phyloP scores from a whole-genome alignment of 2,797 vertebrate species.

The Helostoma temminkii region DNA sequence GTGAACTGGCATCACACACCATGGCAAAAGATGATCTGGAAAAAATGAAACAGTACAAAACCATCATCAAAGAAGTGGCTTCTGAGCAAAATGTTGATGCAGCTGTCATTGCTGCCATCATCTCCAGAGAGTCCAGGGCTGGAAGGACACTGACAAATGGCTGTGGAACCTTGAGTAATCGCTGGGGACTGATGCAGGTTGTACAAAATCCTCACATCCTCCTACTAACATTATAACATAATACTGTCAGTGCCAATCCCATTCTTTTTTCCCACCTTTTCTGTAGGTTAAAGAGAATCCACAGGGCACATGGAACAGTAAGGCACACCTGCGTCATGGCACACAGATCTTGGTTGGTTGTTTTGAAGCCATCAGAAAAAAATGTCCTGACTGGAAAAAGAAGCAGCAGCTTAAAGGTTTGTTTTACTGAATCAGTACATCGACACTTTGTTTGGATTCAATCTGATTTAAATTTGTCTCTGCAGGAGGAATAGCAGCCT shows the following conservation, averaged over 20 bases:
- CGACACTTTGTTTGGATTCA: not conserved
- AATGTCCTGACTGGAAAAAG: not conserved
- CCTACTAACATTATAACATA: too few relatives aligned
- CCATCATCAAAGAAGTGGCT: too few relatives aligned
- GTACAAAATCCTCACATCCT: too few relatives aligned
- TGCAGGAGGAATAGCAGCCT: slow-evolving; percentile 67
- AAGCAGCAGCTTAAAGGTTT: slow-evolving; percentile 70
- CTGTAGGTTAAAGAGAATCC: slow-evolving; percentile 53
- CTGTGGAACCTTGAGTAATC: too few relatives aligned
- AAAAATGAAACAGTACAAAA: too few relatives aligned
- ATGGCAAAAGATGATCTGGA: too few relatives aligned
- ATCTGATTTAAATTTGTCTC: slow-evolving; percentile 17
- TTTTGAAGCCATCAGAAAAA: not conserved
- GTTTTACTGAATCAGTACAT: not conserved
- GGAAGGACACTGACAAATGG: too few relatives aligned
- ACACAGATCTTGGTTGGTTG: slow-evolving; percentile 42
- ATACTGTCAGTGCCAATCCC: not conserved
- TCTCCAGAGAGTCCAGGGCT: slow-evolving; percentile 73
- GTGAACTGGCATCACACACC: not conserved
- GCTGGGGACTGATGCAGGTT: too few relatives aligned
- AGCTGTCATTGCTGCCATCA: slow-evolving; percentile 71
- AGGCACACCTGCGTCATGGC: slow-evolving; percentile 58
- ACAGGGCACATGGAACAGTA: slow-evolving; percentile 39
- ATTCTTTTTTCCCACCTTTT: fast-evolving
- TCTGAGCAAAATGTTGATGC: not conserved